phyloP scores from a whole-genome alignment of 2,113 vertebrate species.

The Microcebus jonahi region DNA sequence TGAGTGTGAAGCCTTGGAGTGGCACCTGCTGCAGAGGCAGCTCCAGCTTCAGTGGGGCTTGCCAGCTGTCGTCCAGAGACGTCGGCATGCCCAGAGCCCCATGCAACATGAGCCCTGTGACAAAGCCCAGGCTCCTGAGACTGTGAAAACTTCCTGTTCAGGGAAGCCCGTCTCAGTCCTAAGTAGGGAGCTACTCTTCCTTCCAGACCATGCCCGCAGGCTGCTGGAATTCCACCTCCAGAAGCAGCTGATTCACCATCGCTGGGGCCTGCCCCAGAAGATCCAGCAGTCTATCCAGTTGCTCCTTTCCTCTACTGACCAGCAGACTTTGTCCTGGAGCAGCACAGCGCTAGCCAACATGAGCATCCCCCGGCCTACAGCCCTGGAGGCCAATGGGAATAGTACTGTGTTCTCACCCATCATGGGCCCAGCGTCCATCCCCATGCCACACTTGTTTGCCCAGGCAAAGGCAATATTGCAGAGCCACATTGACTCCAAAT shows the following conservation, averaged over 20 bases:
- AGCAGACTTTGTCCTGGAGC: not conserved
- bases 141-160: not conserved
- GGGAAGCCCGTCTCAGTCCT: not conserved
- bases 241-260: slow-evolving; percentile 49
- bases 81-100: not conserved
- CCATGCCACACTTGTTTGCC: not conserved
- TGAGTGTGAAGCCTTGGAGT: slow-evolving; percentile 54
- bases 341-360: not conserved
- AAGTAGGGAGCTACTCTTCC: slow-evolving; percentile 14
- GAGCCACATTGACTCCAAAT: slow-evolving; percentile 54
- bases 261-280: slow-evolving; percentile 56
- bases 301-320: not conserved
- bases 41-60: slow-evolving; percentile 58
- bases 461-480: slow-evolving; percentile 40
- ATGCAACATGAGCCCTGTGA: not conserved
- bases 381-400: not conserved
- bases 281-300: slow-evolving; percentile 53
- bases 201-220: slow-evolving; percentile 12
- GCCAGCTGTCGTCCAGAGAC: not conserved
- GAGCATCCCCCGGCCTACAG: not conserved
- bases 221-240: slow-evolving; percentile 69
- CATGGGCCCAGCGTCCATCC: not conserved
- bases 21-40: slow-evolving; percentile 66
- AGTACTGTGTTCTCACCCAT: not conserved
- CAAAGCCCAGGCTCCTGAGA: slow-evolving; percentile 3